Evolutionary conservation across 2,888 invertebrate genomes (phyloP).

Genomic region (Silvanus unidentatus): DNA sequence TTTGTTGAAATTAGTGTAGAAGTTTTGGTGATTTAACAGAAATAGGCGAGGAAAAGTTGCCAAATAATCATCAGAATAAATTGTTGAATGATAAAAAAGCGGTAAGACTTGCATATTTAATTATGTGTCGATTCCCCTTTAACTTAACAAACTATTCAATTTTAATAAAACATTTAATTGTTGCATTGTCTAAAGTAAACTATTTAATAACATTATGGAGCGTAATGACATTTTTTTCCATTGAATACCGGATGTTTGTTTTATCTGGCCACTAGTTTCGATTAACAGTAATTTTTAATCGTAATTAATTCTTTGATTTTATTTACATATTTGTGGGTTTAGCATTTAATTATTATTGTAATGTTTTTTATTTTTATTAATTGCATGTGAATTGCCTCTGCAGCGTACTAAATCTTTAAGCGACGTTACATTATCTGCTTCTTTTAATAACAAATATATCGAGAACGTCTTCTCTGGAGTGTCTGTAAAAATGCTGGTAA

Average conservation of each 20-base stretch:
- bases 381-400: slow-evolving; percentile 14
- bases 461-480: slow-evolving; percentile 53
- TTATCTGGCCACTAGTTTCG: too few species aligned
- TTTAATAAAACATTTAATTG: too few species aligned
- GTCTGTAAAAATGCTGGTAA: slow-evolving; percentile 59
- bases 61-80: slow-evolving; percentile 34
- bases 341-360: too few species aligned
- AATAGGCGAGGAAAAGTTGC: slow-evolving; percentile 45
- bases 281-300: too few species aligned
- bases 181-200: too few species aligned
- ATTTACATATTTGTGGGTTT: too few species aligned
- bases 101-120: slow-evolving; percentile 26
- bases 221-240: too few species aligned
- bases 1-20: slow-evolving; percentile 47
- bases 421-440: slow-evolving; percentile 39
- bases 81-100: slow-evolving; percentile 24
- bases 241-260: too few species aligned
- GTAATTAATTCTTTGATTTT: too few species aligned
- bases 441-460: slow-evolving; percentile 35
- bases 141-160: not conserved
- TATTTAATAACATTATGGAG: too few species aligned
- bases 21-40: slow-evolving; percentile 58
- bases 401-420: slow-evolving; percentile 54
- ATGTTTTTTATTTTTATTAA: slow-evolving; percentile 2
- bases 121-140: too few species aligned